Evolutionary conservation across 2,113 vertebrate species (phyloP).

Genomic region (Solea solea): DNA sequence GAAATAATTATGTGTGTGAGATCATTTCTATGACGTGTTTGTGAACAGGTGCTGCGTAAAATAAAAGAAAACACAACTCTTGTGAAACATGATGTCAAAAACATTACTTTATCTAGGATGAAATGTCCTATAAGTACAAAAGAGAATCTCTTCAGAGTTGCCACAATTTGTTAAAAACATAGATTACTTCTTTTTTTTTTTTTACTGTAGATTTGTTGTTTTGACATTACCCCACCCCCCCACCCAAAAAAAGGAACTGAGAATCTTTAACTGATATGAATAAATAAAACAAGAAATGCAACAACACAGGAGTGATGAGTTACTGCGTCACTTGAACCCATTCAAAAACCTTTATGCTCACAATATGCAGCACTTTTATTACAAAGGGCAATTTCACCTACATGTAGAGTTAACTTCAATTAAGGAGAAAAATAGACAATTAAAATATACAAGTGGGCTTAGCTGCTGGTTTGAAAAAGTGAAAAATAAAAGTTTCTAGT

Average conservation of each 20-base stretch:
- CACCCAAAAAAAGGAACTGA: slow-evolving; percentile 41
- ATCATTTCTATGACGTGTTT: too few relatives aligned
- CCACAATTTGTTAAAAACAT: slow-evolving; percentile 93
- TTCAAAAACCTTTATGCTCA: slow-evolving; percentile 84
- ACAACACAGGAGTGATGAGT: slow-evolving; percentile 55
- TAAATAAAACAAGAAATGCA: slow-evolving; percentile 87
- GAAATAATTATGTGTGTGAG: background rate
- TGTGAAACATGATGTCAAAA: slow-evolving; percentile 85
- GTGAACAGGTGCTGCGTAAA: background rate
- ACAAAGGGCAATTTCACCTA: slow-evolving; percentile 85
- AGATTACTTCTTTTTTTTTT: slow-evolving; percentile 68
- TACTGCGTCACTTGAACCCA: slow-evolving; percentile 65
- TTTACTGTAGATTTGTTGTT: slow-evolving; percentile 55
- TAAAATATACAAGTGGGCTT: slow-evolving; percentile 69
- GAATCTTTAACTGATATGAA: slow-evolving; percentile 80
- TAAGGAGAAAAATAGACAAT: slow-evolving; percentile 61
- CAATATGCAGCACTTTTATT: slow-evolving; percentile 87
- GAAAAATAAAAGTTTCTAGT: slow-evolving; percentile 77
- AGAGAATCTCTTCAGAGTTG: slow-evolving; percentile 86
- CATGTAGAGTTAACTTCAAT: slow-evolving; percentile 78
- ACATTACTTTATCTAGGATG: slow-evolving; percentile 92
- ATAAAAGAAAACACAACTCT: slow-evolving; percentile 77
- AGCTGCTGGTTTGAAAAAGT: slow-evolving; percentile 73
- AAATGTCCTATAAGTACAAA: slow-evolving; percentile 94
- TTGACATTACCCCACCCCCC: slow-evolving; percentile 61